Conservation (phyloP, 2,888 invertebrate species). For the Trypoxylon attenuatum region DNA sequence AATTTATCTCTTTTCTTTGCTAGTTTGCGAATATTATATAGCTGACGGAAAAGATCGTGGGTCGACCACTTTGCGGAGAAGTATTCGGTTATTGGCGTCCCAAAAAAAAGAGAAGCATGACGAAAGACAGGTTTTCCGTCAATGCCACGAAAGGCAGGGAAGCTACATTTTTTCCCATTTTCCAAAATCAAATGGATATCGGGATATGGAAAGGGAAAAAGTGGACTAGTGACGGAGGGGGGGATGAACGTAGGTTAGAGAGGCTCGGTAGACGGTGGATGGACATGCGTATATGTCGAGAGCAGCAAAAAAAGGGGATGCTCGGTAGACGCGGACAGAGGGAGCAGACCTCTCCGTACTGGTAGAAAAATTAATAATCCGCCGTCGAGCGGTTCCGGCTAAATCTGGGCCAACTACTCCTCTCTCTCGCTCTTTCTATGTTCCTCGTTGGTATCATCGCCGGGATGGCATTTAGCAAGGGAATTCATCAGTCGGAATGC, state of each 20-base stretch:
- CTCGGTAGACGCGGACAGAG: constrained; percentile 14
- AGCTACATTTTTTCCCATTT: constrained; percentile 42
- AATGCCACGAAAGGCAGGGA: constrained; percentile 9
- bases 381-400: constrained; percentile 45
- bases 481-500: constrained; percentile 53
- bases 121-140: constrained; percentile 14
- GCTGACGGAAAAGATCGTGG: too few relatives aligned
- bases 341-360: constrained; percentile 41
- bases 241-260: constrained; percentile 3
- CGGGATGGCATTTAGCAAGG: constrained; percentile 4
- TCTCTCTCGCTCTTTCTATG: constrained; percentile 17
- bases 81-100: not conserved
- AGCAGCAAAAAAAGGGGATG: constrained; percentile 2
- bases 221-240: constrained; percentile 29
- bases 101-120: not conserved
- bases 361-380: constrained; percentile 57
- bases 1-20: constrained; percentile 17
- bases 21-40: too few relatives aligned
- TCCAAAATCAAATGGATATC: constrained; percentile 48
- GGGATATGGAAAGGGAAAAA: constrained; percentile 24
- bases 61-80: not conserved
- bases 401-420: constrained; percentile 58
- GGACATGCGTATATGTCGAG: too few relatives aligned
- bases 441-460: constrained; percentile 51
- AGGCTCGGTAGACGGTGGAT: too few relatives aligned